Evolutionary conservation across 2,113 vertebrate species (phyloP).

Genomic region (Numenius arquata): DNA sequence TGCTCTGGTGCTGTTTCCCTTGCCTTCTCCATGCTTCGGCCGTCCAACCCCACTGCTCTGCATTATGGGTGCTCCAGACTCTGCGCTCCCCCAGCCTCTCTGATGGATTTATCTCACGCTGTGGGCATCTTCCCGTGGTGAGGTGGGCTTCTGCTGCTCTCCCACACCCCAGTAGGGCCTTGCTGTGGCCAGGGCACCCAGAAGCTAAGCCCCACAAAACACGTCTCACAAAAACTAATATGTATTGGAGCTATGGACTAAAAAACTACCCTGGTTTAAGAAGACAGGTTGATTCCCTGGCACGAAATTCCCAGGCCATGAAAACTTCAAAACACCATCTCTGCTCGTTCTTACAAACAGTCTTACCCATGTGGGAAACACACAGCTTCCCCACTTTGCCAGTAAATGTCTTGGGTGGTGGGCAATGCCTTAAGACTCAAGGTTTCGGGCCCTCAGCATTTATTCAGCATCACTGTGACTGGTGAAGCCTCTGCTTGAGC

Average conservation of each 20-base stretch:
- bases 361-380: background rate
- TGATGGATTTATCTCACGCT: background rate
- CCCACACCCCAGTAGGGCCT: background rate
- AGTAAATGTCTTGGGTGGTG: background rate
- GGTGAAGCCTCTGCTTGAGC: background rate
- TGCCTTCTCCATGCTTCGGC: background rate
- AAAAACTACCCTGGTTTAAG: background rate
- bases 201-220: background rate
- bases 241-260: background rate
- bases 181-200: background rate
- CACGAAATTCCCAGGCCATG: background rate
- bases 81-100: background rate
- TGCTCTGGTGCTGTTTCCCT: background rate
- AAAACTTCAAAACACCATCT: background rate
- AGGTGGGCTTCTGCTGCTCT: background rate
- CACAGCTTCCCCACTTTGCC: background rate
- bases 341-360: background rate
- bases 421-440: background rate
- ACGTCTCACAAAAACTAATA: background rate
- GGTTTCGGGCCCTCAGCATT: background rate
- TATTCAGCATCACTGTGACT: background rate
- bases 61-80: background rate
- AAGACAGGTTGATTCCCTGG: background rate
- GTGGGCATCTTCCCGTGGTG: background rate
- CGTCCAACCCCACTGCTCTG: background rate